These are phyloP conservation scores for Trididemnum nubilum DNA, from an alignment of 23 tunicate genomes.

Conservation along the genomic window DNA sequence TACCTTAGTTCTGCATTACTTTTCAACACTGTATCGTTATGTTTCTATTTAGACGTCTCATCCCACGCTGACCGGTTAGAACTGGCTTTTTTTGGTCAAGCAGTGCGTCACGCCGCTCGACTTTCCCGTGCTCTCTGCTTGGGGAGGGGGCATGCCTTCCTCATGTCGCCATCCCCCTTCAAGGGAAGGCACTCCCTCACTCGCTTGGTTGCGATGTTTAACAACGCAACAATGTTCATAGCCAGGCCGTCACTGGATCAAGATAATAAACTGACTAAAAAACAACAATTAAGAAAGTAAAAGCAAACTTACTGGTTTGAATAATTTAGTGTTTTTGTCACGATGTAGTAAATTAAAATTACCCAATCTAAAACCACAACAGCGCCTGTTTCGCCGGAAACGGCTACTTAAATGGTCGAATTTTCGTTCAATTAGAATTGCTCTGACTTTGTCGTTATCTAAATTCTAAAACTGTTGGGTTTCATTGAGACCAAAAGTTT, in stretches of 20 bases:
- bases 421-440: too few species aligned
- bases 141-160: constrained; percentile 69
- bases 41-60: too few species aligned
- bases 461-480: too few species aligned
- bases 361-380: too few species aligned
- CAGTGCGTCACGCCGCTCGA: constrained; percentile 77
- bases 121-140: constrained; percentile 66
- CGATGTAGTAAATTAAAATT: neutral
- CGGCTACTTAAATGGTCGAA: too few species aligned
- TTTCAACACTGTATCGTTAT: too few species aligned
- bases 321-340: neutral
- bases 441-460: too few species aligned
- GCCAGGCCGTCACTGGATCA: neutral
- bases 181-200: constrained; percentile 58
- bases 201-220: constrained; percentile 43
- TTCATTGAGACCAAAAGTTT: too few species aligned
- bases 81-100: constrained; percentile 66
- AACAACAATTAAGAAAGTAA: constrained; percentile 16
- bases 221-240: constrained; percentile 3
- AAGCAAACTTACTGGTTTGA: neutral
- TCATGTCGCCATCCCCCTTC: constrained; percentile 55
- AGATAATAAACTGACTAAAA: neutral
- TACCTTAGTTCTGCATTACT: too few species aligned
- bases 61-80: constrained; percentile 31
- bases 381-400: too few species aligned